Conservation (phyloP, 2,797 vertebrate genomes). For the Heterohyrax brucei region DNA sequence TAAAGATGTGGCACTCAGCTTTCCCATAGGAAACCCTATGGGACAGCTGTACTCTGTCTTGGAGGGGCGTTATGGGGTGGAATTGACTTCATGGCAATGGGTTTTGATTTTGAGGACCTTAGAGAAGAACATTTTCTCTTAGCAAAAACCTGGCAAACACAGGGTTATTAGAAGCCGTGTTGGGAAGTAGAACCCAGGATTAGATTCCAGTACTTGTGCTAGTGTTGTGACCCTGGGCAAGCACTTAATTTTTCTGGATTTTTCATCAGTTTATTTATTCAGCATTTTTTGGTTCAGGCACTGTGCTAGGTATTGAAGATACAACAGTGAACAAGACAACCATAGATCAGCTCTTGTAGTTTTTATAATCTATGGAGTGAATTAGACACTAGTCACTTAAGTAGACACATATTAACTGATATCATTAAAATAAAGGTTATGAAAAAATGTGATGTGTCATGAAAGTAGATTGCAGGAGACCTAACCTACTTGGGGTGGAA, state of each 20-base stretch:
- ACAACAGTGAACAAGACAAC: neutral
- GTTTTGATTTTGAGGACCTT: neutral
- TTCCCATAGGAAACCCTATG: neutral
- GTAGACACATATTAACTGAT: neutral
- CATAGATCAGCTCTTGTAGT: neutral
- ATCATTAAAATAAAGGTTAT: constrained; percentile 26
- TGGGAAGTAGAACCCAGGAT: neutral
- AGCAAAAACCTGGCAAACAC: constrained; percentile 44
- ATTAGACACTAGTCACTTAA: constrained; percentile 27
- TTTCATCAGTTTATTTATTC: neutral
- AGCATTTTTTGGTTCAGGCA: neutral
- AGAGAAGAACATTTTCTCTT: neutral
- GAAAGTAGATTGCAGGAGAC: constrained; percentile 1
- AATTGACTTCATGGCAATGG: neutral
- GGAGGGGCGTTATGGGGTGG: neutral
- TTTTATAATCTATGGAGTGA: neutral
- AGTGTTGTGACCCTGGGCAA: constrained; percentile 33
- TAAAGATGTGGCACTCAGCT: neutral
- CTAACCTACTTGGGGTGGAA: constrained; percentile 30
- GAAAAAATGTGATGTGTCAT: constrained; percentile 12
- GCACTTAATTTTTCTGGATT: constrained; percentile 31
- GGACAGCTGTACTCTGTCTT: neutral
- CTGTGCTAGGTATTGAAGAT: neutral
- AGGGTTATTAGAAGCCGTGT: neutral
- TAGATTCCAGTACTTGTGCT: constrained; percentile 23